Evolutionary conservation across 2,888 invertebrate species (phyloP).

Genomic region (Aproaerema taeniolella): DNA sequence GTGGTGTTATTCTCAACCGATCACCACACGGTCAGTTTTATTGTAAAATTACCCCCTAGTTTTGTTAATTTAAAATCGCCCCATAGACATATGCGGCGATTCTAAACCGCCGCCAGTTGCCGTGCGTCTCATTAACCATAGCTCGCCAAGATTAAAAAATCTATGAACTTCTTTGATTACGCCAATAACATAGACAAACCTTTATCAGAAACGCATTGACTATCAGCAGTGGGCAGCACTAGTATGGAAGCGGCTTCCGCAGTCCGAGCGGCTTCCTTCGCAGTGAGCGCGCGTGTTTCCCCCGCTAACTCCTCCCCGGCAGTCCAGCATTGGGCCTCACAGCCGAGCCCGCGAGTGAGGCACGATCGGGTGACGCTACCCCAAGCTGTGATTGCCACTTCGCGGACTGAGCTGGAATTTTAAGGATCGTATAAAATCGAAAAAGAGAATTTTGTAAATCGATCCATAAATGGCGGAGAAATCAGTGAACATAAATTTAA

Average conservation of each 20-base stretch:
- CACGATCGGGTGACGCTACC: slow-evolving; percentile 49
- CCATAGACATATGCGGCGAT: no score
- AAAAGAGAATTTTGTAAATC: no score
- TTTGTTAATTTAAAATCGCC: no score
- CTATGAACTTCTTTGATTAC: background rate
- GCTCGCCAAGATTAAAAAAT: no score
- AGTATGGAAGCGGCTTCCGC: slow-evolving; percentile 54
- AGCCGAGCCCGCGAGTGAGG: slow-evolving; percentile 32
- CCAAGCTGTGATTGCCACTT: slow-evolving; percentile 56
- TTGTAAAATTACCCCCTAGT: no score
- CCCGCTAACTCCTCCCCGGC: slow-evolving; percentile 34
- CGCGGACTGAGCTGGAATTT: slow-evolving; percentile 49
- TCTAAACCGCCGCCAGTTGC: no score
- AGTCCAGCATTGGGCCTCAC: slow-evolving; percentile 46
- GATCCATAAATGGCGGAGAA: no score
- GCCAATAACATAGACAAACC: slow-evolving; percentile 28
- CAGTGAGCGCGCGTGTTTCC: slow-evolving; percentile 21
- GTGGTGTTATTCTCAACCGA: no score
- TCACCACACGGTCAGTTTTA: no score
- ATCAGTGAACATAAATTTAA: no score
- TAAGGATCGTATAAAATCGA: no score
- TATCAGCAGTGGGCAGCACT: slow-evolving; percentile 51
- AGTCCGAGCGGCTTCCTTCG: slow-evolving; percentile 36
- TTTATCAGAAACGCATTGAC: slow-evolving; percentile 46
- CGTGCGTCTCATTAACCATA: no score